Evolutionary conservation across 1,140 invertebrate genomes (phyloP), one percentile per base, ranked within the genome.

Genomic region (Homarus americanus): DNA sequence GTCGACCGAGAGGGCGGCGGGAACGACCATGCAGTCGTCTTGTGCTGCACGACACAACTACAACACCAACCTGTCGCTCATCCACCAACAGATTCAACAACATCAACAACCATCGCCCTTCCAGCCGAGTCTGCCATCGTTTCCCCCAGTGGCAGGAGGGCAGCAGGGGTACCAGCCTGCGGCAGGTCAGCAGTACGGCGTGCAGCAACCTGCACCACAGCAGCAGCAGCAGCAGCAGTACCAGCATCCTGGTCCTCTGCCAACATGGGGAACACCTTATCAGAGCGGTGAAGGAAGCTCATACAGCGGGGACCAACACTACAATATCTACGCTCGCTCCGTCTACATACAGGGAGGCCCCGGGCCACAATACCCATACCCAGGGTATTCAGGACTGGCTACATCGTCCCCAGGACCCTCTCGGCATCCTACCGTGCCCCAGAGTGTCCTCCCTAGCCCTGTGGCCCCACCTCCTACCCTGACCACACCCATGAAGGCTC

Each of bases 261-360:
- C 28, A 3, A 24, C 82, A 28, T 83, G 82, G 82, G 58, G 58
- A 36, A 24, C 82, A 40, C 15, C 82, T 38, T 83, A 83, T 63
- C 82, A 83, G 28, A 38, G 58, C 15, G 32, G 32, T 12, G 82
- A 83, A 24, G 63, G 82, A 4, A 69, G 58, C 15, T 40, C 82
- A 7, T 83, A 83, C 36, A n/a, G 82, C 32, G 73, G 73, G 4
- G 85, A 87, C 49, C 85, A 87, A 20, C 85, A 87, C 75, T 87
- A 87, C 73, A 87, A 87, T 20, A 87, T 87, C 85, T 87, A 87
- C 53, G 85, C 85, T 41, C 73, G 73, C 32, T 87, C 85, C 3
- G 85, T 87, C 32, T 87, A 87, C 53, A 87, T 87, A 41, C 85
- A 87, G 85, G 85, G 85, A 38, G 53, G 44, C 3, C 85, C 85